Evolutionary conservation across 2,888 invertebrate genomes (phyloP).

Genomic region (Temnothorax unifasciatus): DNA sequence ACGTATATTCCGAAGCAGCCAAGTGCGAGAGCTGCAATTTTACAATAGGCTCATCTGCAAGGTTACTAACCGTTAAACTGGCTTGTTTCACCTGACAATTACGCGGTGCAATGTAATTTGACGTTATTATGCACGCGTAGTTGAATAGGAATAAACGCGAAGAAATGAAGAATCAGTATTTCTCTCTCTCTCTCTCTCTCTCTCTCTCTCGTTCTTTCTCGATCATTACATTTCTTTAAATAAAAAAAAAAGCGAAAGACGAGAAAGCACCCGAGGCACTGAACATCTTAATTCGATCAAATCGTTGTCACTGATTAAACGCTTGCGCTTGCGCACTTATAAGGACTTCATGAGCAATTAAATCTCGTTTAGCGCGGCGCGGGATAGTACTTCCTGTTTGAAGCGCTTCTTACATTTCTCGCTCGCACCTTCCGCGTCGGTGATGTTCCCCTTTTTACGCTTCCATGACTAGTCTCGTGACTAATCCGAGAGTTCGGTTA

Average conservation of each 20-base stretch:
- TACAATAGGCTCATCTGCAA: conserved; percentile 68
- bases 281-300: conserved; percentile 46
- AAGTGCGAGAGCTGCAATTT: conserved; percentile 55
- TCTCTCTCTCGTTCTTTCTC: not conserved
- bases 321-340: conserved; percentile 22
- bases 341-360: conserved; percentile 40
- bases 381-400: conserved; percentile 31
- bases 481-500: conserved; percentile 25
- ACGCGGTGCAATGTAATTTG: conserved; percentile 66
- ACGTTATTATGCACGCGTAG: conserved; percentile 71
- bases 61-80: conserved; percentile 74
- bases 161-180: conserved; percentile 37
- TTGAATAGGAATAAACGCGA: conserved; percentile 62
- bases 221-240: not conserved
- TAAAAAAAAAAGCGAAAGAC: not conserved
- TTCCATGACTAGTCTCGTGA: not conserved
- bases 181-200: not conserved
- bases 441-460: conserved; percentile 27
- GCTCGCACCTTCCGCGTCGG: conserved; percentile 11
- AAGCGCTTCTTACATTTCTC: conserved; percentile 31
- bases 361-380: conserved; percentile 46
- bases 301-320: conserved; percentile 38
- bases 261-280: not conserved
- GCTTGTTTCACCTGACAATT: conserved; percentile 67
- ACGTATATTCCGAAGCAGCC: conserved; percentile 15